A percentile compares a stretch with the other conserved stretches of the same genome.
These are phyloP conservation scores for Tadarida brasiliensis DNA, from an alignment of 2,797 vertebrate species.

Conservation along the genomic window DNA sequence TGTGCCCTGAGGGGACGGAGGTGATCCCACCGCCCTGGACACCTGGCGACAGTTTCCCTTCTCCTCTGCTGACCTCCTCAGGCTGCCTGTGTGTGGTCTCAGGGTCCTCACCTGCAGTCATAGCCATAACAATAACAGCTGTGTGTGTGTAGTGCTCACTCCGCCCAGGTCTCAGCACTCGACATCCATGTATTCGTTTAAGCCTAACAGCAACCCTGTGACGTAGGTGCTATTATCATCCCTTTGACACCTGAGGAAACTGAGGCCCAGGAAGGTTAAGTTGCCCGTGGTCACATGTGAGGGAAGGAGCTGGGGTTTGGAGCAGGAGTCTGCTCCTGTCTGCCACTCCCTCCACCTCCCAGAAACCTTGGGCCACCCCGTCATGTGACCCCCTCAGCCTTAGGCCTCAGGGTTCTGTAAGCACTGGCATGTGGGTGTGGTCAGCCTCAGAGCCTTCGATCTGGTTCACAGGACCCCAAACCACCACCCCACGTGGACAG, in stretches of 20 bases:
- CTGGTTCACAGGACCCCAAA: background rate
- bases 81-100: background rate
- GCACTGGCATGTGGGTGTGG: background rate
- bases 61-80: background rate
- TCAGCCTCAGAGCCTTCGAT: background rate
- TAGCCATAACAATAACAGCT: fast-evolving
- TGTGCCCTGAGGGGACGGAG: fast-evolving
- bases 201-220: background rate
- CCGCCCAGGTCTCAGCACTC: background rate
- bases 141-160: fast-evolving
- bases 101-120: fast-evolving
- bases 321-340: background rate
- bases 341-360: background rate
- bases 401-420: background rate
- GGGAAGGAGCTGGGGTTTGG: background rate
- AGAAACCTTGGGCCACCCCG: background rate
- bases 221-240: fast-evolving
- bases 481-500: background rate
- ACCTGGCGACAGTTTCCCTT: fast-evolving
- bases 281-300: background rate
- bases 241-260: background rate
- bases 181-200: fast-evolving
- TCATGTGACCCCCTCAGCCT: background rate
- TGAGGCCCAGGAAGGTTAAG: background rate
- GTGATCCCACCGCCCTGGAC: fast-evolving